phyloP scores from a whole-genome alignment of 2,888 invertebrate species.

The Anthrax anthrax region DNA sequence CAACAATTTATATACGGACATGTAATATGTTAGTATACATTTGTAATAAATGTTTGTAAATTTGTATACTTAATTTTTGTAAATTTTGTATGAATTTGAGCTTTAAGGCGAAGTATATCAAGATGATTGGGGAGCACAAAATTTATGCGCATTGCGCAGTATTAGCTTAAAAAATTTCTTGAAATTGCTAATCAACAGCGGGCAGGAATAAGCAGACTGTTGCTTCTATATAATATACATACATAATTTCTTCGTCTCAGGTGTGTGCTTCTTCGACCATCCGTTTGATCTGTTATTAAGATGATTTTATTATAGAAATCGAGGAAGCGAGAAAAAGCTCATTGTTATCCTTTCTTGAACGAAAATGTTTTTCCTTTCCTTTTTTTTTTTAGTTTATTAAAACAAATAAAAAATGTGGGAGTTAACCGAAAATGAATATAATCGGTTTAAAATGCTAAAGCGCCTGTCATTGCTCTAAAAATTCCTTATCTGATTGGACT shows the following conservation, averaged over 20 bases:
- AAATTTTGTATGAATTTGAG: background rate
- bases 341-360: background rate
- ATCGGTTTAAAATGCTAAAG: background rate
- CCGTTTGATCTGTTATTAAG: background rate
- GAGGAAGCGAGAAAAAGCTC: constrained; percentile 3
- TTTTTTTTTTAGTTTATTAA: background rate
- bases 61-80: too few relatives aligned
- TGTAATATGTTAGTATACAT: too few relatives aligned
- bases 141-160: background rate
- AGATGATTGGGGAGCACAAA: background rate
- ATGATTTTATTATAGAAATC: background rate
- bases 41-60: too few relatives aligned
- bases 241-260: background rate
- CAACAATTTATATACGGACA: background rate
- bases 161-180: background rate
- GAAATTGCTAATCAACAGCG: background rate
- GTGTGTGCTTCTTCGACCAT: background rate
- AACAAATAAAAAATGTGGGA: constrained; percentile 9
- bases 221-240: background rate
- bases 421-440: constrained; percentile 7
- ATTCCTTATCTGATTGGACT: constrained; percentile 1
- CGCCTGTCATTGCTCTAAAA: constrained; percentile 7
- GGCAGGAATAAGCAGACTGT: background rate
- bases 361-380: background rate
- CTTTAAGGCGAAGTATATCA: background rate